Evolutionary conservation across 64 coral and sea anemone species (phyloP), one percentile per base, ranked within the genome.

Genomic region (Montipora cactus): DNA sequence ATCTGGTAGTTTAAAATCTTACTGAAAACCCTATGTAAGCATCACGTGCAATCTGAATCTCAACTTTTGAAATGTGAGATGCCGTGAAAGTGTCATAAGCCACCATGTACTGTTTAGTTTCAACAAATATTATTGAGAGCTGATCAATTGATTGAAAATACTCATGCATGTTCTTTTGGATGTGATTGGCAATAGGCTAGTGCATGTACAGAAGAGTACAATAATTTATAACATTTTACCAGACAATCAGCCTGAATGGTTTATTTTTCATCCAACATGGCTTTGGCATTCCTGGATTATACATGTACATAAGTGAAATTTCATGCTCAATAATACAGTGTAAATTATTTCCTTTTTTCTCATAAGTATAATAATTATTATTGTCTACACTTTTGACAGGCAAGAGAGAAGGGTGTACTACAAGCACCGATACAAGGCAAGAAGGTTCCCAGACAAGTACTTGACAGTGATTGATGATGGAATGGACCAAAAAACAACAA

Each of bases 391-490:
- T 14, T 28, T 76, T 67, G 37, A 80, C 62, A 92, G 81, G 90
- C 79, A 92, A 78, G 90, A 92, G 13, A 57, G 79, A 47, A 92
- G 80, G 28, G 68, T 84, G 5, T 92, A 92, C 28, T 85, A 92
- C 55, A 48, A 75, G 16, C 85, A 94, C 15, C 37, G 85, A 5
- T 88, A 81, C 15, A 94, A 94, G 20, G 92, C 84, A 81, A 80
- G 85, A 74, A 80, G 49, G 45, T 72, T 59, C 23, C 85, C 84
- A 53, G 2, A 47, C 3, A 81, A 71, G 49, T 94, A 94, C 20
- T 49, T 92, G 3, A 67, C 81, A 21, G 11, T 57, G 1, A 90
- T 91, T 25, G 46, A 55, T 46, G 79, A 59, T 74, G 89, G 89
- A 2, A 91, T 74, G 89, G 89, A 91, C 9, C 89, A 91, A 4